Base-by-base conservation (phyloP, 2,797 vertebrate species). In the Heterohyrax brucei region DNA sequence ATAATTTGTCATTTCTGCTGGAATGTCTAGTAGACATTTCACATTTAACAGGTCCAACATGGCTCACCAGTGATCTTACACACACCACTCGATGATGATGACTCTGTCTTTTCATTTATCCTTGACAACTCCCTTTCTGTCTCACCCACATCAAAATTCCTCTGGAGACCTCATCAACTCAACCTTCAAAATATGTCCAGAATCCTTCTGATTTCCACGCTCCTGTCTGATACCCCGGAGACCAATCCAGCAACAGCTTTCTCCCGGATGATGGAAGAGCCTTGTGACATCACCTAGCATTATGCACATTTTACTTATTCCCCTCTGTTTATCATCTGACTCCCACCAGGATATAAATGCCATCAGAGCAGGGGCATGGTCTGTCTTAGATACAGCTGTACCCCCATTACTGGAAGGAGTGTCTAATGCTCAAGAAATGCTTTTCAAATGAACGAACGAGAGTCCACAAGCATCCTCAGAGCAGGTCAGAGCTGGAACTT, bases 231-330 rank as follows among this genome's bases (percentile, higher is more conserved):
- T 0, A 4, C 16, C 2, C 19, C 66, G 2, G 5, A 89, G n/a
- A 53, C 16, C 59, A 8, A 16, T 59, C 44, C 56, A 3, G 28
- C 44, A 0, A 7, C n/a, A 0, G 1, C n/a, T 24, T 53, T 59
- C 1, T 0, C 89, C 56, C 33, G 44, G 81, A 24, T 59, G 24
- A 21, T 0, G 1, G 33, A 59, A n/a, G 76, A 21, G 33, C 18
- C 30, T 61, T 8, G 0, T 10, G 0, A 1, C 13, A 1, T 19
- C 2, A 0, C 9, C 50, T 2, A 19, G 0, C 2, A 22, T 12
- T 0, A 16, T 7, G 46, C 33, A 12, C 46, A 0, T 10, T 18
- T 48, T 2, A 22, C 83, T 64, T 10, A 2, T 3, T 70, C 21
- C 28, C 10, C 62, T 62, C 28, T 7, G 30, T n/a, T 79, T 39